Evolutionary conservation across 2,797 vertebrate genomes (phyloP).

Genomic region (Notolepis coatsorum): DNA sequence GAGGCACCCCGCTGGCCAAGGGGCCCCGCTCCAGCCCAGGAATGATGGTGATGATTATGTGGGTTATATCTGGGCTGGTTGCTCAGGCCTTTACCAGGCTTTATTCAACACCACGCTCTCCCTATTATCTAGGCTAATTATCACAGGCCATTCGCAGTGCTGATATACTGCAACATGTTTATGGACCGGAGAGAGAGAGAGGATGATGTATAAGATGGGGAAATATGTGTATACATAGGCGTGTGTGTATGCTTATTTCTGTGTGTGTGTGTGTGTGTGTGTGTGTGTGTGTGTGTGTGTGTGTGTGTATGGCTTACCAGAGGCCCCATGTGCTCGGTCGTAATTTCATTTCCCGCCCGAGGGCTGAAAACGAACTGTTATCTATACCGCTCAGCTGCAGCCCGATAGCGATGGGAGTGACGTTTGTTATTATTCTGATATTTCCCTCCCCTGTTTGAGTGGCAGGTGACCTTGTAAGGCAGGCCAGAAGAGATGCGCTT

Average conservation of each 20-base stretch:
- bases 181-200: conserved; percentile 45
- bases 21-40: conserved; percentile 52
- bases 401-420: conserved; percentile 72
- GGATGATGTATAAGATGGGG: neutral
- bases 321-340: conserved; percentile 36
- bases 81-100: conserved; percentile 66
- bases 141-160: conserved; percentile 61
- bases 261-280: conserved; percentile 18
- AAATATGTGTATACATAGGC: neutral
- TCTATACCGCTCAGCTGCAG: conserved; percentile 81
- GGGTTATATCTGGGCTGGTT: conserved; percentile 79
- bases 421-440: conserved; percentile 75
- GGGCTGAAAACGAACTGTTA: conserved; percentile 68
- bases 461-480: conserved; percentile 73
- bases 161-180: conserved; percentile 61
- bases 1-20: conserved; percentile 46
- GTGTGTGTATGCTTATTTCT: neutral
- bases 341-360: conserved; percentile 68
- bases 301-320: conserved; percentile 16
- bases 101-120: conserved; percentile 60
- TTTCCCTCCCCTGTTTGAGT: conserved; percentile 61
- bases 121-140: conserved; percentile 74
- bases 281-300: conserved; percentile 8
- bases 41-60: conserved; percentile 69
- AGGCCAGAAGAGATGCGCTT: conserved; percentile 41